Base-by-base conservation (phyloP, 2,888 invertebrate genomes). In the Volucella zonaria region DNA sequence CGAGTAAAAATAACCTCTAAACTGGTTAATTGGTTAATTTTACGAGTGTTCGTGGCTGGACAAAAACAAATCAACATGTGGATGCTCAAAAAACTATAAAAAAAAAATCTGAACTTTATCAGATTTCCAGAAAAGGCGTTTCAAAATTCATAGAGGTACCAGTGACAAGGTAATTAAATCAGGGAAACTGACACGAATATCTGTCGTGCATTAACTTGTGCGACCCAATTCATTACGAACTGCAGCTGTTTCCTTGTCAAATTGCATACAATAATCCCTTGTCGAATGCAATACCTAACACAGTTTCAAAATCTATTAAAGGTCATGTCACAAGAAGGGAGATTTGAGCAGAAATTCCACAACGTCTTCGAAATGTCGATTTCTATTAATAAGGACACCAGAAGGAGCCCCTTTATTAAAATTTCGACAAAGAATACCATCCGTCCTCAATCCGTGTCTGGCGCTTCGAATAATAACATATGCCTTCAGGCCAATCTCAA, bases 391-490 rank as follows among this genome's bases (percentile, higher is more conserved):
- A 68, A 62, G 54, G 42, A 43, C 40, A 52, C 40, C 38, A 58
- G 2, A 23, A 42, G 71, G 11, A 71, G 56, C 54, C 49, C 47
- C 52, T 70, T 56, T 68, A 76, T 81, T 61, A 76, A 68, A 80
- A 62, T 38, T 49, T 56, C 31, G 45, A 62, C 62, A 64, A 56
- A n/a, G 47, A 62, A 62, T 70, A 31, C 49, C 47, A 56, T 70
- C 9, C 52, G 18, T 54, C 62, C 11, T n/a, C 38, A 45, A 2
- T 59, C 54, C 68, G 6, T 64, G 47, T 42, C 40, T 71, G 81
- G 76, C 76, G 76, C 70, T 76, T 38, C 11, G 23, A 14, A 67
- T 8, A 15, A 42, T 14, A 23, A 66, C 31, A 47, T 47, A 45
- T n/a, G 12, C 11, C 0, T 14, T 3, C 45, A 8, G 9, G 45